These are phyloP conservation scores for Aurelia aurita DNA, from an alignment of 30 jellyfish, hydroid and myxozoan species.

Conservation along the genomic window DNA sequence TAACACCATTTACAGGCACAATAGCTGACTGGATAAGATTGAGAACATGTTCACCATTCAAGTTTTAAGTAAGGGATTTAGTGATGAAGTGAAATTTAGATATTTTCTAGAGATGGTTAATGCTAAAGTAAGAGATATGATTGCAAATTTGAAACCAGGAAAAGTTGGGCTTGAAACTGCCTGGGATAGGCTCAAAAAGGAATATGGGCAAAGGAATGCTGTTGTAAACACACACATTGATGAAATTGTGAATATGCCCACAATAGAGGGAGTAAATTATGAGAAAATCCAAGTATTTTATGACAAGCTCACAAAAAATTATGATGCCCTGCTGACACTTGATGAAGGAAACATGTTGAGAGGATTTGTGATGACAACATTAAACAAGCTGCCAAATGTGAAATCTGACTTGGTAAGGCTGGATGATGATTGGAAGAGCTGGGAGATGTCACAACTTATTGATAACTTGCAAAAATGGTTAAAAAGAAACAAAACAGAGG, in stretches of 20 bases:
- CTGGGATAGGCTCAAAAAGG: constrained; percentile 51
- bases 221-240: constrained; percentile 55
- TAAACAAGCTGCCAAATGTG: neutral
- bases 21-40: constrained; percentile 60
- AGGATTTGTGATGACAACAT: neutral
- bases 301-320: constrained; percentile 53
- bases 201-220: constrained; percentile 50
- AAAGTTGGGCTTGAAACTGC: constrained; percentile 63
- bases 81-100: constrained; percentile 59
- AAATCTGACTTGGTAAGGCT: neutral
- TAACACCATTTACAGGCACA: constrained; percentile 62
- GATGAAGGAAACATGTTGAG: too few species aligned
- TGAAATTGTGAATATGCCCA: constrained; percentile 54
- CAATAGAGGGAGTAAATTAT: too few species aligned
- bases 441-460: too few species aligned
- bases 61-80: constrained; percentile 41
- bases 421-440: constrained; percentile 1
- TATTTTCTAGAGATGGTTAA: constrained; percentile 41
- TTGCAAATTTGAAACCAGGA: constrained; percentile 52
- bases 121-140: neutral
- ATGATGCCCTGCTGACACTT: constrained; percentile 43
- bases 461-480: neutral
- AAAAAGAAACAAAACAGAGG: neutral
- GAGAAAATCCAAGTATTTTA: constrained; percentile 30
- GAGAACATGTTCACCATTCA: constrained; percentile 60